Base-by-base conservation (phyloP, 92 coral and sea anemone species). In the Desmophyllum pertusum region DNA sequence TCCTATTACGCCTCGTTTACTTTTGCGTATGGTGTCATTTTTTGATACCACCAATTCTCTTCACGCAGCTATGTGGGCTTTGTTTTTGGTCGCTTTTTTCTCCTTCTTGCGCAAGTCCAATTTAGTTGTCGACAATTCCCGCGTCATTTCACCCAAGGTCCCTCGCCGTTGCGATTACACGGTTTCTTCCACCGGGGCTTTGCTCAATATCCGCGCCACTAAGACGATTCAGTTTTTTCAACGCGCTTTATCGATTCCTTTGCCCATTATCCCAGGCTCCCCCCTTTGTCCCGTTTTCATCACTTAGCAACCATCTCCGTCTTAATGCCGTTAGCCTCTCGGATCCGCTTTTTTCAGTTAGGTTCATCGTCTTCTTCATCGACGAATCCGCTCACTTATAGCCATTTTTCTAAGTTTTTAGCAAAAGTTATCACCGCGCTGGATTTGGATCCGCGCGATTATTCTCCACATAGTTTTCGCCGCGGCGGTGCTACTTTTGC, bases 1-100 rank as follows among this genome's bases (percentile, higher is more conserved):
- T 3, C 55, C 87, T 2, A 75, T 84, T 33, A 83, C 86, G 1
- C 87, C 87, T 7, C 41, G 23, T 71, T 11, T 71, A 71, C 76
- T 71, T 41, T 71, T 43, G 76, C 37, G 37, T 71, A 43, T 71
- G 53, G 76, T 71, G 2, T 71, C 57, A 19, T 11, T 71, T 55
- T 71, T 71, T 0, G 76, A 71, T 30, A 15, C 55, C 76, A n/a
- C 14, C 7, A 2, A 71, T 5, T 36, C 76, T 0, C 55, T 42
- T 71, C 55, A 70, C 36, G 76, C 76, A n/a, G 53, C 81, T 9
- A 74, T 84, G 68, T 59, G 69, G 25, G 77, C 62, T 73, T 73
- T 73, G 77, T 73, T 73, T 46, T n/a, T 73, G 4, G 77, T 73
- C 45, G 57, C 59, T 0, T 43, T 73, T 39, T 73, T 73, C 27